Percentiles rank a stretch among this genome's conserved stretches.
Conservation (phyloP, 2,888 invertebrate genomes). For the Clanis bilineata region DNA sequence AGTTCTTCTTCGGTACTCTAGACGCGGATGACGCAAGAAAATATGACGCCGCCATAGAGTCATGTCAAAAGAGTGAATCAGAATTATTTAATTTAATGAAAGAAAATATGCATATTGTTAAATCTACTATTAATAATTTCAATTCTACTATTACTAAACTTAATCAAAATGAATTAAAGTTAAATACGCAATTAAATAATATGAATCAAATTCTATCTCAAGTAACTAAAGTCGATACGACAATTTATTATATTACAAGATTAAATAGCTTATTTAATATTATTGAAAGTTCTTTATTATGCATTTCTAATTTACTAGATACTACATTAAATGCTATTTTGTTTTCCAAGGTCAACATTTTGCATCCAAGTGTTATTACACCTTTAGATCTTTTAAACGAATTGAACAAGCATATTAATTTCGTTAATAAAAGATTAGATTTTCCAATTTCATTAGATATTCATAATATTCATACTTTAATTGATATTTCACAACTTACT, state of each 20-base stretch:
- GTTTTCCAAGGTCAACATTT: neutral
- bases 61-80: slow-evolving; percentile 25
- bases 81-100: slow-evolving; percentile 22
- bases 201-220: slow-evolving; percentile 21
- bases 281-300: slow-evolving; percentile 21
- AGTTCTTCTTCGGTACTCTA: slow-evolving; percentile 28
- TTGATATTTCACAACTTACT: neutral
- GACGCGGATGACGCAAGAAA: slow-evolving; percentile 33
- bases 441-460: neutral
- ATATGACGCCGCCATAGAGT: slow-evolving; percentile 28
- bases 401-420: neutral
- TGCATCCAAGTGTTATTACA: neutral
- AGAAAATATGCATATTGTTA: slow-evolving; percentile 25
- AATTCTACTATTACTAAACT: slow-evolving; percentile 22
- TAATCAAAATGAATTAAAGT: slow-evolving; percentile 25
- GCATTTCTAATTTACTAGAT: slow-evolving; percentile 22
- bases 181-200: slow-evolving; percentile 23
- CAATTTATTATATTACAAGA: slow-evolving; percentile 15
- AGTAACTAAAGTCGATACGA: slow-evolving; percentile 12
- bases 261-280: slow-evolving; percentile 16
- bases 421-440: neutral
- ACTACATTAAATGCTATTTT: neutral
- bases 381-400: neutral
- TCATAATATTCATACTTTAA: neutral
- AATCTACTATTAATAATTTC: slow-evolving; percentile 28